Evolutionary conservation across 1,140 invertebrate species (phyloP), one percentile per base, ranked within the genome.

Genomic region (Acarapis woodi): DNA sequence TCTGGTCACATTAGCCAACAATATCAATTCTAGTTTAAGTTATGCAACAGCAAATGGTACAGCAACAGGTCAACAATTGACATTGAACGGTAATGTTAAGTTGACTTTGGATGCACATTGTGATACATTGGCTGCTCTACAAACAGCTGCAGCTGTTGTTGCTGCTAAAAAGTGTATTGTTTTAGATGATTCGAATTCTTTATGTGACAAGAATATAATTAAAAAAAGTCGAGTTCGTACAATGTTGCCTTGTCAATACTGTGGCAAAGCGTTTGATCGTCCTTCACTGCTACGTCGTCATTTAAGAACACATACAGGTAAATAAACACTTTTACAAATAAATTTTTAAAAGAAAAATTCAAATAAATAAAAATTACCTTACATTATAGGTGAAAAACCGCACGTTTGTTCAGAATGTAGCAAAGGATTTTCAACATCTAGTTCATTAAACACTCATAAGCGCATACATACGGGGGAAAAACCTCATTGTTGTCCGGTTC

Each of bases 321-420:
- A 53, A 44, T 46, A 59, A n/a, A 59, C 60, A 0, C 62, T 60
- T 42, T 50, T 57, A 5, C 62, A 60, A 32, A 23, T 28, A 10
- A 35, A 14, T 16, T 16, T 40, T n/a, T n/a, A n/a, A n/a, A n/a
- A n/a, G n/a, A n/a, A n/a, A n/a, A n/a, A 10, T 14, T 28, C 10
- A 12, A 28, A 28, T 28, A 12, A 12, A 12, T 10, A 14, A 28
- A 10, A 28, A 10, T 28, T 28, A 14, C 14, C 26, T 4, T 32
- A 8, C n/a, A 18, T 35, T 37, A 18, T 21, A 37, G 36, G 36
- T 30, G 36, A 37, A 23, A 88, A 93, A 52, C 87, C 85, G 1
- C 82, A 93, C 52, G 75, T 80, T 0, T 94, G 85, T 53, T 73
- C 85, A 62, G 78, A 88, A 2, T 94, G 85, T 58, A 78, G 76